phyloP scores from a whole-genome alignment of 1,140 invertebrate species.

The Papilio aristodemus region DNA sequence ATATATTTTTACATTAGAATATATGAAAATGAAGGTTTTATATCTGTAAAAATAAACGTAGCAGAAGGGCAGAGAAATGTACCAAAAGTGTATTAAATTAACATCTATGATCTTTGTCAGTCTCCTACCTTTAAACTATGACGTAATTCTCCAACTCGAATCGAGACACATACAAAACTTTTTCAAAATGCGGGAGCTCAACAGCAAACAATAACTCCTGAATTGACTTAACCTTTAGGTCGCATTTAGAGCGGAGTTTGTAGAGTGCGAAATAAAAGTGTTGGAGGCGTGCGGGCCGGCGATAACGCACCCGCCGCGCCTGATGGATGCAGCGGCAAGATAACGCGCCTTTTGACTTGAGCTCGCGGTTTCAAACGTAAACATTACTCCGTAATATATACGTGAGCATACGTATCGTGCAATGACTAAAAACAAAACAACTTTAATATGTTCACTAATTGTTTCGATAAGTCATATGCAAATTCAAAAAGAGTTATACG shows the following conservation, averaged over 20 bases:
- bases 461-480: too few species aligned
- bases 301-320: slow-evolving; percentile 39
- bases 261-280: slow-evolving; percentile 45
- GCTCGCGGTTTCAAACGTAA: slow-evolving; percentile 42
- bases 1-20: not conserved
- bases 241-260: slow-evolving; percentile 36
- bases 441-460: too few species aligned
- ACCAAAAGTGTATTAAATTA: not conserved
- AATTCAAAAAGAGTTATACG: too few species aligned
- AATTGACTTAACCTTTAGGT: slow-evolving; percentile 23
- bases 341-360: slow-evolving; percentile 49
- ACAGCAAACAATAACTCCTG: slow-evolving; percentile 17
- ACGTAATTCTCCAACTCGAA: too few species aligned
- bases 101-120: too few species aligned
- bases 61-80: not conserved
- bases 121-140: too few species aligned
- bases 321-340: slow-evolving; percentile 53
- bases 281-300: slow-evolving; percentile 38
- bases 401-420: not conserved
- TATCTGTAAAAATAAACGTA: not conserved
- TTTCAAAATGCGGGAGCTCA: not conserved
- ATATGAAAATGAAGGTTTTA: not conserved
- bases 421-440: too few species aligned
- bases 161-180: not conserved
- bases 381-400: slow-evolving; percentile 10